phyloP scores from a whole-genome alignment of 2,113 vertebrate species.

The Grus americana region DNA sequence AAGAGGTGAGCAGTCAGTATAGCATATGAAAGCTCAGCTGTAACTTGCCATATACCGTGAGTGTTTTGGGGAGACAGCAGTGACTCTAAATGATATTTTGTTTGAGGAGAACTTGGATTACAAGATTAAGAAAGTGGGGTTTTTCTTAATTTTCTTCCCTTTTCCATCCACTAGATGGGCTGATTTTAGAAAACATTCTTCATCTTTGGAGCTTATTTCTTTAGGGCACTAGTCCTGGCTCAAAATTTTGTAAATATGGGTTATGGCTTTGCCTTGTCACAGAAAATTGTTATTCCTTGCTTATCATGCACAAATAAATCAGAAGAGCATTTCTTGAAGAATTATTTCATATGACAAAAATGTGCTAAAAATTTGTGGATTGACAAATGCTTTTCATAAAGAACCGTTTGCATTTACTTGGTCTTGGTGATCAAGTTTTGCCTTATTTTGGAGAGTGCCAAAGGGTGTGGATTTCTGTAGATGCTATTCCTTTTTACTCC shows the following conservation, averaged over 20 bases:
- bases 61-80: not conserved
- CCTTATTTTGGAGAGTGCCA: not conserved
- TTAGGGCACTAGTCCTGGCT: not conserved
- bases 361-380: not conserved
- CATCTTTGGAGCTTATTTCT: not conserved
- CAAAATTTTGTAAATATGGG: not conserved
- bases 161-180: not conserved
- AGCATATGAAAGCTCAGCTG: fast-evolving
- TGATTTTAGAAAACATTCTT: not conserved
- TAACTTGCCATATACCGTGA: not conserved
- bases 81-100: not conserved
- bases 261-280: not conserved
- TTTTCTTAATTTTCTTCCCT: not conserved
- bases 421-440: not conserved
- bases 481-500: not conserved
- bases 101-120: not conserved
- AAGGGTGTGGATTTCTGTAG: not conserved
- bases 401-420: not conserved
- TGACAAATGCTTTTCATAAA: not conserved
- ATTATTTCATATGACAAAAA: not conserved
- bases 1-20: not conserved
- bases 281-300: not conserved
- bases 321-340: not conserved
- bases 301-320: not conserved
- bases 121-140: not conserved